These are phyloP conservation scores for Aramus guarauna DNA, from an alignment of 2,113 vertebrate genomes.

Conservation along the genomic window DNA sequence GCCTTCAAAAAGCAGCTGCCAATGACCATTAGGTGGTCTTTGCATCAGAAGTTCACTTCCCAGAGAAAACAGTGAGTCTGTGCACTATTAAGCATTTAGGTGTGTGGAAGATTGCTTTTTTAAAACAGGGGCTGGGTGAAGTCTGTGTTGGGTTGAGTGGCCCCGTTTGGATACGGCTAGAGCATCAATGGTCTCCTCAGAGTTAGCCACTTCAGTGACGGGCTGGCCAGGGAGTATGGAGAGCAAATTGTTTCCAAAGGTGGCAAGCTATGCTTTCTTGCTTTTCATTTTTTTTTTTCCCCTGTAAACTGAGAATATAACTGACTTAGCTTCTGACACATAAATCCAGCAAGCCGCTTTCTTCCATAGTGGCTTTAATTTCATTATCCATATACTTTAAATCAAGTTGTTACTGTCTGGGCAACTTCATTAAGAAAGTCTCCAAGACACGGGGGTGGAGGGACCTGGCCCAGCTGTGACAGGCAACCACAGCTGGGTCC, in stretches of 20 bases:
- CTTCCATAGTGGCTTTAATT: not conserved
- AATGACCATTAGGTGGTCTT: not conserved
- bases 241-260: not conserved
- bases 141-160: accelerated
- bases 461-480: not conserved
- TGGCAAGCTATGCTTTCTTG: not conserved
- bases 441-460: not conserved
- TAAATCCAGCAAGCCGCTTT: not conserved
- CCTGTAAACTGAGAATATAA: not conserved
- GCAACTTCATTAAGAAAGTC: not conserved
- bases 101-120: not conserved
- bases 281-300: not conserved
- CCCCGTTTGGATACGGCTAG: not conserved
- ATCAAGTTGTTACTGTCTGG: not conserved
- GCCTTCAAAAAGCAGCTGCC: not conserved
- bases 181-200: not conserved
- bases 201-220: not conserved
- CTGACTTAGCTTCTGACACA: not conserved
- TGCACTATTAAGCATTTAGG: not conserved
- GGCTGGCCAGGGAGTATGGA: not conserved
- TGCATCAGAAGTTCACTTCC: not conserved
- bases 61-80: not conserved
- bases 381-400: not conserved
- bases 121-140: not conserved
- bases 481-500: accelerated